Base-by-base conservation (phyloP, 2,113 vertebrate genomes). In the Caloenas nicobarica region DNA sequence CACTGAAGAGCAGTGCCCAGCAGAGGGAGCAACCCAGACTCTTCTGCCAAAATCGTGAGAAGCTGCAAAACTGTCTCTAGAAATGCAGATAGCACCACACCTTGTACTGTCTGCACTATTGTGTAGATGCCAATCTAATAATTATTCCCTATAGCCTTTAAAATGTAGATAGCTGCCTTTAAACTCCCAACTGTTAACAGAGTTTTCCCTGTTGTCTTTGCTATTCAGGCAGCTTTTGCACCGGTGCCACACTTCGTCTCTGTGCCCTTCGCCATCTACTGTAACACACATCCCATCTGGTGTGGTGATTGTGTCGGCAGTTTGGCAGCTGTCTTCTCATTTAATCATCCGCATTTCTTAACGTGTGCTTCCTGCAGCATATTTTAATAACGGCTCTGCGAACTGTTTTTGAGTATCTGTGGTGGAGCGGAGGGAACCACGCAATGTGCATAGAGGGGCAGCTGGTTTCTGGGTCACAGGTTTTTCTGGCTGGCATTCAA, bases 211-310 rank as follows among this genome's bases (percentile, higher is more conserved):
- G 1, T 51, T 50, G 53, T 57, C 73, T 85, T 25, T 44, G 80
- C 34, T 69, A 0, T 23, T 48, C 51, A 5, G 76, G 46, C 81
- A 77, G 91, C 40, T 65, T 51, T 54, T 33, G 61, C 64, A 8
- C 46, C 7, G 5, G 61, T 86, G 78, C 86, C 50, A 9, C 2
- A 0, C 81, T 81, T 29, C 81, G 17, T 78, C 81, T 34, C 91
- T 0, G 0, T 72, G 82, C 95, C 80, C 53, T 92, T 23, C 74
- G 94, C 60, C 61, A 26, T 42, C 81, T 51, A 34, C 68, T 50
- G 62, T 11, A 6, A 22, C 89, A n/a, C 91, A 62, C 58, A 10
- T 70, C 96, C 96, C 97, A 97, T 98, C 98, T 98, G 98, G 97
- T 93, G 61, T 86, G 95, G 96, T 98, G 98, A 97, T 98, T 95